Evolutionary conservation across 2,797 vertebrate genomes (phyloP).

Genomic region (Bufotes viridis): DNA sequence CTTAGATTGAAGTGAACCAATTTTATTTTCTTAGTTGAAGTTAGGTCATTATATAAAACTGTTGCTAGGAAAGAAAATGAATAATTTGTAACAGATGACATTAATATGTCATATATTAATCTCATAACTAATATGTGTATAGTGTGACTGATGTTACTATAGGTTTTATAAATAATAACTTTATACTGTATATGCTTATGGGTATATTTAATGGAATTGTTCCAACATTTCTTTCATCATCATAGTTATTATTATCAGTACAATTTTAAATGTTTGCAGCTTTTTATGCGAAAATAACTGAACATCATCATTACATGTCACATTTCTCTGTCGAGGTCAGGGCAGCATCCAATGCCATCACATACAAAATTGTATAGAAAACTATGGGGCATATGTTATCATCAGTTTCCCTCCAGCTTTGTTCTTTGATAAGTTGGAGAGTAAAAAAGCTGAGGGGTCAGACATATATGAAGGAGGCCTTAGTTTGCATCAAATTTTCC

Average conservation of each 20-base stretch:
- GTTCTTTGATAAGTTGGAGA: not conserved
- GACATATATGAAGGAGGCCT: not conserved
- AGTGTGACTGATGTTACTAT: not conserved
- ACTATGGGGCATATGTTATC: not conserved
- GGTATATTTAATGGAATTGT: not conserved
- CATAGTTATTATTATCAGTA: not conserved
- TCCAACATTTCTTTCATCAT: not conserved
- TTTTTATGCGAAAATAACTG: not conserved
- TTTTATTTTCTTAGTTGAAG: not conserved
- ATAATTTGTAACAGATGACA: too few relatives aligned
- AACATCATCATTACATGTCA: not conserved
- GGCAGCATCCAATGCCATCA: not conserved
- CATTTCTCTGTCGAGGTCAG: not conserved
- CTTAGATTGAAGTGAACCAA: not conserved
- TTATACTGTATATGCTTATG: not conserved
- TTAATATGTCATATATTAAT: not conserved
- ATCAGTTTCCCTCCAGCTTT: not conserved
- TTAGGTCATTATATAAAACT: not conserved
- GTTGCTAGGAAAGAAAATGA: not conserved
- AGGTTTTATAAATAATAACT: not conserved
- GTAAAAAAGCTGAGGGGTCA: not conserved
- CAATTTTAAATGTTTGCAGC: not conserved
- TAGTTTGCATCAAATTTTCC: not conserved
- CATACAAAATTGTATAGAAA: not conserved
- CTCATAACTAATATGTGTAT: not conserved